Percentiles rank a stretch among this genome's conserved stretches.
Conservation (phyloP, 2,888 invertebrate genomes). For the Ernsta delagoae region DNA sequence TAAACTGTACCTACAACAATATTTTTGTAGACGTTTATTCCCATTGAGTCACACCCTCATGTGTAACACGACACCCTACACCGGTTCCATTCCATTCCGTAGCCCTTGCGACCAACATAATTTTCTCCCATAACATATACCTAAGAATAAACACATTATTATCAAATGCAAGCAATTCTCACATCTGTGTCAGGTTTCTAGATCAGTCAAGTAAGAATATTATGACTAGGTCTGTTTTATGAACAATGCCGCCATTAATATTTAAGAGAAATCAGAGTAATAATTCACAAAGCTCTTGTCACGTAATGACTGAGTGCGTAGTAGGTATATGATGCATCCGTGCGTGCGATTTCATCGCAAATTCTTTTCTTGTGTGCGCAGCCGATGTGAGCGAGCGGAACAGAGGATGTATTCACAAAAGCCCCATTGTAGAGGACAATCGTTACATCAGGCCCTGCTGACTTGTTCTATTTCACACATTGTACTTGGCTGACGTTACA, state of each 20-base stretch:
- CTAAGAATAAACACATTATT: too few species aligned
- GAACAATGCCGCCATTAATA: slow-evolving; percentile 11
- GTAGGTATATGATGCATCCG: slow-evolving; percentile 36
- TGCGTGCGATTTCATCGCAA: slow-evolving; percentile 47
- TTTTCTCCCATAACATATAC: too few species aligned
- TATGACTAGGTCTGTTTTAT: neutral
- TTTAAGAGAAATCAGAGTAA: slow-evolving; percentile 22
- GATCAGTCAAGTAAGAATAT: neutral
- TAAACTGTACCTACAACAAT: too few species aligned
- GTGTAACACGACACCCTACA: too few species aligned
- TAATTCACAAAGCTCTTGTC: slow-evolving; percentile 4
- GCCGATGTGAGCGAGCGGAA: slow-evolving; percentile 44
- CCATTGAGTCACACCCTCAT: too few species aligned
- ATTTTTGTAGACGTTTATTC: too few species aligned
- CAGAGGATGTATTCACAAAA: slow-evolving; percentile 36
- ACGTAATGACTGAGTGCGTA: slow-evolving; percentile 9
- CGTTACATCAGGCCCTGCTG: slow-evolving; percentile 26
- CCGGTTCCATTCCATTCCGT: too few species aligned
- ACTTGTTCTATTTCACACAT: slow-evolving; percentile 33
- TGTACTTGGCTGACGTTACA: slow-evolving; percentile 30
- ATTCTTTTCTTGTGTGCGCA: slow-evolving; percentile 47
- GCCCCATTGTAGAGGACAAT: slow-evolving; percentile 32
- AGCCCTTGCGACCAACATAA: neutral
- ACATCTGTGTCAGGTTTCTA: neutral
- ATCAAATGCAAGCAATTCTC: neutral